Evolutionary conservation across 2,888 invertebrate genomes (phyloP).

Genomic region (Acronicta leporina): DNA sequence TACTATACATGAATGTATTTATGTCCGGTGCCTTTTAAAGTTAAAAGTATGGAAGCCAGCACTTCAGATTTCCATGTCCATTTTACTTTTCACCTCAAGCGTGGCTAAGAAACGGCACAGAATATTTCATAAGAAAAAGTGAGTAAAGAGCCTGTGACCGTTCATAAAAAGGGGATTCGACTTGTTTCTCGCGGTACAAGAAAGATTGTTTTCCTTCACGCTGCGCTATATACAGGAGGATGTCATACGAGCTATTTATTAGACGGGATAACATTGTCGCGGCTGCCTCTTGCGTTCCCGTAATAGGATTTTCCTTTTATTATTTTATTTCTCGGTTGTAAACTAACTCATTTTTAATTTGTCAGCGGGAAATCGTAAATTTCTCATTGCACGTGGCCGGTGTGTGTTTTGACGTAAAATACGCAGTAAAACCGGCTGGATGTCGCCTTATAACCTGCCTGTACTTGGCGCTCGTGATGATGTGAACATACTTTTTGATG

Average conservation of each 20-base stretch:
- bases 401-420: slow-evolving; percentile 72
- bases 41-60: not conserved
- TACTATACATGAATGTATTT: too few species aligned
- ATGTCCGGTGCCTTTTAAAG: too few species aligned
- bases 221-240: slow-evolving; percentile 72
- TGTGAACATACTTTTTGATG: slow-evolving; percentile 65
- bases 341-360: slow-evolving; percentile 88
- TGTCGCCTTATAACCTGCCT: slow-evolving; percentile 69
- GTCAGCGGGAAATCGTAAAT: slow-evolving; percentile 81
- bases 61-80: not conserved
- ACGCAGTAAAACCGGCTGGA: slow-evolving; percentile 74
- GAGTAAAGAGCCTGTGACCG: slow-evolving; percentile 70
- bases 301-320: slow-evolving; percentile 84
- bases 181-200: slow-evolving; percentile 77
- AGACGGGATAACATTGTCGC: slow-evolving; percentile 85
- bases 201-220: slow-evolving; percentile 82
- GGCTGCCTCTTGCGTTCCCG: slow-evolving; percentile 67
- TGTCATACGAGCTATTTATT: slow-evolving; percentile 85
- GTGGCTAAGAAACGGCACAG: slow-evolving; percentile 65
- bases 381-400: slow-evolving; percentile 73
- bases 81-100: slow-evolving; percentile 62
- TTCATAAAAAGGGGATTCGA: slow-evolving; percentile 81
- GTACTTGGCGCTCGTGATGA: slow-evolving; percentile 58
- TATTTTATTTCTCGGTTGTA: slow-evolving; percentile 82
- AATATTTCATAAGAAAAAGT: slow-evolving; percentile 74